These are phyloP conservation scores for Thalpophila matura DNA, from an alignment of 2,888 invertebrate species.

Conservation along the genomic window DNA sequence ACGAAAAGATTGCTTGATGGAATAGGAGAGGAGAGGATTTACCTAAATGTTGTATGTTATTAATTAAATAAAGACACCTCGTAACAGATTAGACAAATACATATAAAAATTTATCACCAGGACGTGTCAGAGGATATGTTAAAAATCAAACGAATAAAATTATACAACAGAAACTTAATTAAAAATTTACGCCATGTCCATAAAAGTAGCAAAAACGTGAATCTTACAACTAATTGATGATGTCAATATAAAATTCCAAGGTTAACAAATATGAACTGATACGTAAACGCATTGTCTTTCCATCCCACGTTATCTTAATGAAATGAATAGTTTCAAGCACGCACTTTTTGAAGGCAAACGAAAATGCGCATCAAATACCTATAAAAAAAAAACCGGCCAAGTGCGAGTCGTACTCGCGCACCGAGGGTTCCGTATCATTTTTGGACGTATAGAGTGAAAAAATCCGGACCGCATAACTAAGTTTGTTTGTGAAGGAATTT, in stretches of 20 bases:
- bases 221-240: conserved; percentile 48
- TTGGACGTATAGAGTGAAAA: too few relatives aligned
- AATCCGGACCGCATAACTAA: too few relatives aligned
- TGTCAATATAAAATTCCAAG: conserved; percentile 55
- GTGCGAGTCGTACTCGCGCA: too few relatives aligned
- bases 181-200: conserved; percentile 18
- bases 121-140: not conserved
- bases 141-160: conserved; percentile 31
- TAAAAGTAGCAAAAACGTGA: conserved; percentile 41
- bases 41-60: too few relatives aligned
- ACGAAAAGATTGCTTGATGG: too few relatives aligned
- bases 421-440: too few relatives aligned
- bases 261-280: conserved; percentile 38
- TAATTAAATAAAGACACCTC: not conserved
- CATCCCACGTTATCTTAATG: conserved; percentile 50
- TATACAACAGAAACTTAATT: conserved; percentile 42
- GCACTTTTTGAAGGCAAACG: conserved; percentile 15
- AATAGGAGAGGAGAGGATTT: too few relatives aligned
- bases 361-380: conserved; percentile 22
- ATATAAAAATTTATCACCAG: conserved; percentile 8
- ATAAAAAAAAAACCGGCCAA: too few relatives aligned
- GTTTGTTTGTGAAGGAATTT: too few relatives aligned
- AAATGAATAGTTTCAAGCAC: conserved; percentile 40
- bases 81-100: not conserved
- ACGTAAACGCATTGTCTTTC: conserved; percentile 56